A percentile compares a stretch with the other conserved stretches of the same genome.
Evolutionary conservation across 2,888 invertebrate genomes (phyloP).

Genomic region (Drepana falcataria): DNA sequence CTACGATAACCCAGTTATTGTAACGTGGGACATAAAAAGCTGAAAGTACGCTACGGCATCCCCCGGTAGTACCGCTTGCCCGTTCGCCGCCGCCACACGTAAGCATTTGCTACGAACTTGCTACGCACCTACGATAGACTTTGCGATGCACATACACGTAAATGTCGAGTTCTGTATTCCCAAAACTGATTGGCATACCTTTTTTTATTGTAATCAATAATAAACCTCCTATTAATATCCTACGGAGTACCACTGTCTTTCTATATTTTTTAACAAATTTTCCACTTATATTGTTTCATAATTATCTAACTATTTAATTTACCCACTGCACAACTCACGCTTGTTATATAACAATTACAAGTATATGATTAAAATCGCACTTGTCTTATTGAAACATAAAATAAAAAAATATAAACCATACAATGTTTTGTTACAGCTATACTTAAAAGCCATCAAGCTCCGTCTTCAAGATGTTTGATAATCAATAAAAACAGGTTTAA

Average conservation of each 20-base stretch:
- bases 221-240: too few species aligned
- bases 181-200: too few species aligned
- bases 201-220: too few species aligned
- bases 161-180: background rate
- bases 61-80: constrained; percentile 60
- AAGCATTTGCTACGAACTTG: constrained; percentile 55
- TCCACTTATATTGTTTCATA: too few species aligned
- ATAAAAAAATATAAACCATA: too few species aligned
- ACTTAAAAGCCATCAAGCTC: background rate
- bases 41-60: constrained; percentile 54
- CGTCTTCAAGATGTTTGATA: background rate
- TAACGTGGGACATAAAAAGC: constrained; percentile 38
- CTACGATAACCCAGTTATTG: constrained; percentile 72
- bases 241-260: too few species aligned
- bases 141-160: background rate
- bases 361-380: too few species aligned
- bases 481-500: background rate
- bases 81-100: constrained; percentile 69
- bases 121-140: constrained; percentile 44
- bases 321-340: too few species aligned
- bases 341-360: too few species aligned
- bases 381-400: too few species aligned
- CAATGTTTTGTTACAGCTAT: constrained; percentile 12
- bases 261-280: too few species aligned
- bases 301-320: too few species aligned